Conservation (phyloP, 2,797 vertebrate genomes). For the Sciurus vulgaris region DNA sequence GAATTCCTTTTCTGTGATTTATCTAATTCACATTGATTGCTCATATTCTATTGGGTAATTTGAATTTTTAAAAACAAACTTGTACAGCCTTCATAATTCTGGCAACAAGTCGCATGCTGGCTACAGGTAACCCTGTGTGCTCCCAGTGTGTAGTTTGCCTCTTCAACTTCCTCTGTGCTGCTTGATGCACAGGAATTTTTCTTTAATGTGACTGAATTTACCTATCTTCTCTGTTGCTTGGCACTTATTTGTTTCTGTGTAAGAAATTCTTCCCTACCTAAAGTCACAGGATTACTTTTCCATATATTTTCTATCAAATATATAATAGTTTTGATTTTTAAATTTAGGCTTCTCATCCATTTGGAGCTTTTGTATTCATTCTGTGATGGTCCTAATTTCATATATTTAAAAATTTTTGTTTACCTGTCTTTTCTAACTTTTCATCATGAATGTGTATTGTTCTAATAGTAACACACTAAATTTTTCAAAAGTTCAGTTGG, state of each 20-base stretch:
- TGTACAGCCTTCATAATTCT: not conserved
- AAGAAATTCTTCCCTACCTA: not conserved
- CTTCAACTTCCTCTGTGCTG: not conserved
- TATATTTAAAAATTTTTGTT: not conserved
- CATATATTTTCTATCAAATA: constrained; percentile 24
- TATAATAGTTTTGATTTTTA: not conserved
- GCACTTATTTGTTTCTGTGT: not conserved
- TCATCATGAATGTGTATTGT: not conserved
- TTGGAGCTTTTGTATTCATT: not conserved
- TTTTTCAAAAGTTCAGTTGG: not conserved
- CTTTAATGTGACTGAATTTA: not conserved
- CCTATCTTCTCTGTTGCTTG: not conserved
- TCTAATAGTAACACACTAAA: not conserved
- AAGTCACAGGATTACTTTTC: not conserved
- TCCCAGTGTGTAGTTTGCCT: not conserved
- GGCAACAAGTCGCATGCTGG: not conserved
- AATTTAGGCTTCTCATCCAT: not conserved
- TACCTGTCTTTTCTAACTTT: constrained; percentile 34
- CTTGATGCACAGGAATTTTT: not conserved
- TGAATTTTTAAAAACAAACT: not conserved
- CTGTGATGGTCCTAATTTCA: not conserved
- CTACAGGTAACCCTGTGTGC: not conserved
- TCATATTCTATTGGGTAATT: not conserved
- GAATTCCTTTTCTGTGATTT: not conserved
- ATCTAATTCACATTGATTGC: not conserved